phyloP scores from a whole-genome alignment of 2,113 vertebrate species.

The Empidonax traillii region DNA sequence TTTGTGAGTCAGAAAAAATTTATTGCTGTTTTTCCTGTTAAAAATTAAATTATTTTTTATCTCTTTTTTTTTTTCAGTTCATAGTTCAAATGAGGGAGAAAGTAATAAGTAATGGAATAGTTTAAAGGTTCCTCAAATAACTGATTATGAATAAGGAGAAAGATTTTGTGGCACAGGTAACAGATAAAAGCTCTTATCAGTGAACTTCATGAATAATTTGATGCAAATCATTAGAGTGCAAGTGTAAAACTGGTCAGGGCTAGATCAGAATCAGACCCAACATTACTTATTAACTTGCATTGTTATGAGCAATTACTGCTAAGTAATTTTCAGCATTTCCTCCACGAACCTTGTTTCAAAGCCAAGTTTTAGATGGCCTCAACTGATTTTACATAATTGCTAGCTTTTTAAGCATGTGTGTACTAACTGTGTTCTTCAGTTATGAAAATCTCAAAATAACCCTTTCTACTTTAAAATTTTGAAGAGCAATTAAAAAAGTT shows the following conservation, averaged over 20 bases:
- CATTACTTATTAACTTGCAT: background rate
- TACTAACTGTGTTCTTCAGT: background rate
- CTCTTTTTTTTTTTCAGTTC: background rate
- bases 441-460: background rate
- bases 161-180: background rate
- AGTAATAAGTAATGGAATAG: background rate
- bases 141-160: background rate
- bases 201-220: background rate
- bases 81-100: background rate
- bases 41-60: background rate
- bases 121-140: background rate
- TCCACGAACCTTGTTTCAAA: constrained; percentile 34
- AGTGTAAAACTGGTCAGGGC: background rate
- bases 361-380: constrained; percentile 18
- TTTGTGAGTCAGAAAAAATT: background rate
- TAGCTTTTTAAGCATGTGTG: background rate
- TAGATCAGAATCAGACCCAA: constrained; percentile 4
- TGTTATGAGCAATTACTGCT: constrained; percentile 4
- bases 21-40: background rate
- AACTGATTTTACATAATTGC: constrained; percentile 21
- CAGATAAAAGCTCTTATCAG: constrained; percentile 1
- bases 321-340: constrained; percentile 24
- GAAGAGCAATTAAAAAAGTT: background rate
- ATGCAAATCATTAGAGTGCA: background rate
- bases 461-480: background rate